Evolutionary conservation across 64 coral and sea anemone species (phyloP), one percentile per base, ranked within the genome.

Genomic region (Stylophora pistillata): DNA sequence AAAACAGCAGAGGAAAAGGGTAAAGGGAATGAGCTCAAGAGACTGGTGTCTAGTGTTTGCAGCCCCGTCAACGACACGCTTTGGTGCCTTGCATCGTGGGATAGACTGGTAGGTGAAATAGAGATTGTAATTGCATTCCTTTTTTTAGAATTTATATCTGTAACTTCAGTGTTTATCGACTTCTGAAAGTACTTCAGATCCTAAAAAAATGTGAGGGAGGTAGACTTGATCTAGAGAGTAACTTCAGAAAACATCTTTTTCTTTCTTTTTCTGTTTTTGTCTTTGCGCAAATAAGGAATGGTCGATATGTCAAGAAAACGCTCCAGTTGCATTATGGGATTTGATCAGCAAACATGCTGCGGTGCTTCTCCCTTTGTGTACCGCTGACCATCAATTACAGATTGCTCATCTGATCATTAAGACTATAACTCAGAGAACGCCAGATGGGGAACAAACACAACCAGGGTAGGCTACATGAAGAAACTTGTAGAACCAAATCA

Each of bases 271-370:
- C 21, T 62, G 12, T 34, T 41, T 74, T 60, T 20, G 12, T 54
- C 1, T 63, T 59, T 72, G 1, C 21, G 27, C 53, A 15, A 13
- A 23, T 53, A 18, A 90, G 89, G 77, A 61, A 18, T 74, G 78
- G 70, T 58, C 89, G 30, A 74, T 90, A 21, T 63, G 58, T 64
- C 28, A 28, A 29, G 26, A 10, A 3, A 90, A 81, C 20, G 71
- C 72, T 74, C 18, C 30, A 13, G 76, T 83, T 31, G 89, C 89
- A 54, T 73, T 74, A 32, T 90, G 89, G 89, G 56, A 82, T 57
- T 62, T 73, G 37, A 58, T 90, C 12, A 72, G 66, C 23, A 80
- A 37, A 58, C 13, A 82, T 60, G 78, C 89, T 60, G n/a, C 61
- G 73, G 56, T 90, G 27, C 27, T 90, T 18, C 78, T 90, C 62